Percentiles rank a stretch among this genome's conserved stretches.
Conservation (phyloP, 2,113 vertebrate species). For the Marmota monax region DNA sequence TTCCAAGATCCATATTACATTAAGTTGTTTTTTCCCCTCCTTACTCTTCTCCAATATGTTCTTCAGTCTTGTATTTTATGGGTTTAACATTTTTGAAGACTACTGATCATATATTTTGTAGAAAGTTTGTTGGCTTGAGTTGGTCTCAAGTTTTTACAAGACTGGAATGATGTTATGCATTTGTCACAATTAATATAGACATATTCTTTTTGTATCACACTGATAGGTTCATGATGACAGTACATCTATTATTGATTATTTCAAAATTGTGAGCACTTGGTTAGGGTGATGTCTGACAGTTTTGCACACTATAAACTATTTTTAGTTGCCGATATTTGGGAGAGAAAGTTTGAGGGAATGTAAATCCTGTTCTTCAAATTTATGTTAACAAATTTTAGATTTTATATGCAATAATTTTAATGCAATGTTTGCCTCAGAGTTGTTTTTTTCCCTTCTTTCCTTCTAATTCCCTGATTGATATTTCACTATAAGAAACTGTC, state of each 20-base stretch:
- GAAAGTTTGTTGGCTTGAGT: neutral
- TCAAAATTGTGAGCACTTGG: neutral
- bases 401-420: neutral
- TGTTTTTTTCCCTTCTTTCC: neutral
- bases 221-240: neutral
- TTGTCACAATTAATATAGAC: neutral
- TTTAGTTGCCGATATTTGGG: neutral
- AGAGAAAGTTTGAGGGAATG: neutral
- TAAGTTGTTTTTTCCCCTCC: neutral
- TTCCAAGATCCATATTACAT: neutral
- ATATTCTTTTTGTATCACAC: neutral
- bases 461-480: neutral
- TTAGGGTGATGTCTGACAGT: neutral
- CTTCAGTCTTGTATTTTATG: neutral
- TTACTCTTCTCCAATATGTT: neutral
- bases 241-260: neutral
- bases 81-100: neutral
- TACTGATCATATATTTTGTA: neutral
- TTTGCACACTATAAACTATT: neutral
- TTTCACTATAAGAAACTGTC: neutral
- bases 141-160: neutral
- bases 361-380: neutral
- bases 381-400: neutral
- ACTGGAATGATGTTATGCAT: neutral
- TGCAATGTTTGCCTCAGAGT: neutral